Evolutionary conservation across 2,797 vertebrate species (phyloP).

Genomic region (Mallotus villosus): DNA sequence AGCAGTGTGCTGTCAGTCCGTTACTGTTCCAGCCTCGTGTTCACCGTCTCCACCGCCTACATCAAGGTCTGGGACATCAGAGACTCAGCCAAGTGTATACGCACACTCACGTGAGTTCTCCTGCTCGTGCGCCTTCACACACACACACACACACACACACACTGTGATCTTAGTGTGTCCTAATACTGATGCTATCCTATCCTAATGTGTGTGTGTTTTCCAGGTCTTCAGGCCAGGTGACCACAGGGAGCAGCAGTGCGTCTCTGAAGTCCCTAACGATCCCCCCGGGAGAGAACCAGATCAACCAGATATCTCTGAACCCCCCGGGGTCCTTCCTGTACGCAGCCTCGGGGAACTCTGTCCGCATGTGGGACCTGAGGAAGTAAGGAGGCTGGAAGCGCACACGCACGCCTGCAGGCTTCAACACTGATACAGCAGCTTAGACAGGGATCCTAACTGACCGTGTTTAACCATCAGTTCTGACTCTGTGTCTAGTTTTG

Average conservation of each 20-base stretch:
- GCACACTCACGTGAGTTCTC: slow-evolving; percentile 86
- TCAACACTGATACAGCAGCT: too few species aligned
- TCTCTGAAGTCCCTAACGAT: slow-evolving; percentile 81
- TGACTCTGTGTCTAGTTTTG: too few species aligned
- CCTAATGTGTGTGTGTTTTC: background rate
- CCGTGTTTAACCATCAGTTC: too few species aligned
- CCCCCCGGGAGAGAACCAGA: slow-evolving; percentile 93
- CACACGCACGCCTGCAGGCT: too few species aligned
- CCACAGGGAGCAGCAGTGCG: slow-evolving; percentile 83
- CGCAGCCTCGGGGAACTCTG: slow-evolving; percentile 90
- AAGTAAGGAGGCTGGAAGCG: slow-evolving; percentile 75
- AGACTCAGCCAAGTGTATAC: slow-evolving; percentile 93
- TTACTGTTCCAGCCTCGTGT: slow-evolving; percentile 92
- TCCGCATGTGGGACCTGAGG: slow-evolving; percentile 98
- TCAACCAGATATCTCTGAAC: slow-evolving; percentile 93
- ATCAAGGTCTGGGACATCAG: slow-evolving; percentile 98
- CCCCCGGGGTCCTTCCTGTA: slow-evolving; percentile 89
- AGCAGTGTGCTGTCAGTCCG: slow-evolving; percentile 93
- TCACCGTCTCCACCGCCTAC: slow-evolving; percentile 91
- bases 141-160: background rate
- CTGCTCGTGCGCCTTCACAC: background rate
- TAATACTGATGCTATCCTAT: too few species aligned
- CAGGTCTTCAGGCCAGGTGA: slow-evolving; percentile 94
- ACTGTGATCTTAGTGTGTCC: too few species aligned
- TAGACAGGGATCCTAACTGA: too few species aligned